phyloP scores from a whole-genome alignment of 2,113 vertebrate genomes.

The Sapayoa aenigma region DNA sequence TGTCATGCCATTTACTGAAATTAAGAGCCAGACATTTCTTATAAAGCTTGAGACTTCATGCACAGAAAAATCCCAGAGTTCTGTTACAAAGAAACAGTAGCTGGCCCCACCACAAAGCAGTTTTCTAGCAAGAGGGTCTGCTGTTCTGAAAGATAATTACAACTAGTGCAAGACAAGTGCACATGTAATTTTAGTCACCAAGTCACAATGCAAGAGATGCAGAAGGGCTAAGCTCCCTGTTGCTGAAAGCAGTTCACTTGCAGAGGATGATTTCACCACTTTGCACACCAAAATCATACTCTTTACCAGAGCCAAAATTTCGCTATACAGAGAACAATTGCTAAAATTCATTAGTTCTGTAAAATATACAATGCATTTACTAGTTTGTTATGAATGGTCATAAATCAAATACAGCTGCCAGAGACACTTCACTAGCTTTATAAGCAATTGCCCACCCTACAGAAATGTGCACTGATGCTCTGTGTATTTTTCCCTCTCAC shows the following conservation, averaged over 20 bases:
- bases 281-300: background rate
- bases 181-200: background rate
- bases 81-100: background rate
- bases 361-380: background rate
- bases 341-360: background rate
- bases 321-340: background rate
- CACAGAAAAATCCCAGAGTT: constrained; percentile 18
- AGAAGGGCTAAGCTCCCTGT: background rate
- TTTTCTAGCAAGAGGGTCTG: constrained; percentile 67
- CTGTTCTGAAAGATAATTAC: constrained; percentile 39
- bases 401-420: background rate
- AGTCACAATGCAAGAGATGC: background rate
- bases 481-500: background rate
- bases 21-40: constrained; percentile 65
- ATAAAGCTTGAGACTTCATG: constrained; percentile 14
- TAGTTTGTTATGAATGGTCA: background rate
- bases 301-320: background rate
- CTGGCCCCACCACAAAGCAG: constrained; percentile 23
- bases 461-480: background rate
- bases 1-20: constrained; percentile 94
- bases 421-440: background rate
- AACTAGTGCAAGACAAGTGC: background rate
- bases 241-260: background rate
- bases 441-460: background rate
- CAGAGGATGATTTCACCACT: background rate